Evolutionary conservation across 2,888 invertebrate species (phyloP).

Genomic region (Himalopsyche japonica): DNA sequence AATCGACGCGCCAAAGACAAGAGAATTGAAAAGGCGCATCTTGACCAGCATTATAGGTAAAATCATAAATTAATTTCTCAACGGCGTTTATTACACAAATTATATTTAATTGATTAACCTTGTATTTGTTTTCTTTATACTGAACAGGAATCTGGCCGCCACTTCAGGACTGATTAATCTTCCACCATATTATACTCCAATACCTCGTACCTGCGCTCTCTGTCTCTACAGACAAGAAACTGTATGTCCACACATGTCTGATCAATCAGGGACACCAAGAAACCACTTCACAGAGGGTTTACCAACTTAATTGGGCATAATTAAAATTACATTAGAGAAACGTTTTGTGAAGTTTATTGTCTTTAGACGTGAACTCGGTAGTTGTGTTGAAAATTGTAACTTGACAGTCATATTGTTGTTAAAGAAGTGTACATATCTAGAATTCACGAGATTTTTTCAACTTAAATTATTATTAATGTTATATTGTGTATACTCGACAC

Average conservation of each 20-base stretch:
- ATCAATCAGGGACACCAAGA: conserved; percentile 43
- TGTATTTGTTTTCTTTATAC: conserved; percentile 17
- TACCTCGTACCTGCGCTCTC: conserved; percentile 52
- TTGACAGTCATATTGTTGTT: too few species aligned
- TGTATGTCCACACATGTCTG: conserved; percentile 50
- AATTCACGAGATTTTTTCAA: too few species aligned
- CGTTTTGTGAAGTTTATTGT: too few species aligned
- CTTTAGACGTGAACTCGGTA: too few species aligned
- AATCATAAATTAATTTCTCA: neutral
- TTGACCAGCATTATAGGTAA: conserved; percentile 93
- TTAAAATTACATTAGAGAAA: too few species aligned
- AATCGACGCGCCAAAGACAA: conserved; percentile 95
- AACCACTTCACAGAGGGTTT: neutral
- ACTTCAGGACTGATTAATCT: conserved; percentile 62
- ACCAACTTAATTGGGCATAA: neutral
- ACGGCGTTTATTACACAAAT: too few species aligned
- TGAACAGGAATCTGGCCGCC: conserved; percentile 62
- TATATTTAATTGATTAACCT: too few species aligned
- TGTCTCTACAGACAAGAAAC: conserved; percentile 41
- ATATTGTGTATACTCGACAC: too few species aligned
- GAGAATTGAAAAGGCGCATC: conserved; percentile 91
- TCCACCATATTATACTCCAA: conserved; percentile 47
- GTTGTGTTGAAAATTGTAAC: too few species aligned
- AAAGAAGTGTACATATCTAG: too few species aligned
- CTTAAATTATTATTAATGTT: too few species aligned